Percentiles rank a stretch among this genome's conserved stretches.
Evolutionary conservation across 2,888 invertebrate species (phyloP).

Genomic region (Crocallis elinguaria): DNA sequence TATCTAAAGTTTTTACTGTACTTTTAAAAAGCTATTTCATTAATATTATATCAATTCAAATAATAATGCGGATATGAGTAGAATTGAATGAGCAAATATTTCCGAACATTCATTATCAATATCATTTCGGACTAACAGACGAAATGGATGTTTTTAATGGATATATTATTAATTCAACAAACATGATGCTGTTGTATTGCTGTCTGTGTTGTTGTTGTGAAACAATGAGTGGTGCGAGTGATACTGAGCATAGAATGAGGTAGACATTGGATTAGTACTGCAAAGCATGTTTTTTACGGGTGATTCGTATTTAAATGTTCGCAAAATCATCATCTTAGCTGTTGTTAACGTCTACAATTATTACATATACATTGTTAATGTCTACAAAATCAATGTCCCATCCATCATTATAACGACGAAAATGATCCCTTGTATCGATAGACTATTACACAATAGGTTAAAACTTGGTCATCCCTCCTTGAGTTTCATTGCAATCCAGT

Average conservation of each 20-base stretch:
- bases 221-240: constrained; percentile 5
- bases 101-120: neutral
- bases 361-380: no score
- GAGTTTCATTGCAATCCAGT: neutral
- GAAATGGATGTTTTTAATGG: constrained; percentile 10
- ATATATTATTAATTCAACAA: constrained; percentile 19
- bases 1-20: no score
- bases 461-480: neutral
- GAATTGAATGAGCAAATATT: neutral
- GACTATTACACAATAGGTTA: neutral
- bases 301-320: no score
- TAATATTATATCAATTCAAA: no score
- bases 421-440: no score
- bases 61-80: no score
- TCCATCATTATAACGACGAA: no score
- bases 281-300: no score
- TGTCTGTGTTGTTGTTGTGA: constrained; percentile 4
- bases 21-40: no score
- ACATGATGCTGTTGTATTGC: constrained; percentile 8
- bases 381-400: no score
- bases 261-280: neutral
- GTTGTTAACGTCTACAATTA: no score
- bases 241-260: neutral
- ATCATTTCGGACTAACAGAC: neutral
- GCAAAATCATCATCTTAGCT: no score